Percentiles rank a stretch among this genome's conserved stretches.
Conservation (phyloP, 2,113 vertebrate genomes). For the Oreochromis spilurus region DNA sequence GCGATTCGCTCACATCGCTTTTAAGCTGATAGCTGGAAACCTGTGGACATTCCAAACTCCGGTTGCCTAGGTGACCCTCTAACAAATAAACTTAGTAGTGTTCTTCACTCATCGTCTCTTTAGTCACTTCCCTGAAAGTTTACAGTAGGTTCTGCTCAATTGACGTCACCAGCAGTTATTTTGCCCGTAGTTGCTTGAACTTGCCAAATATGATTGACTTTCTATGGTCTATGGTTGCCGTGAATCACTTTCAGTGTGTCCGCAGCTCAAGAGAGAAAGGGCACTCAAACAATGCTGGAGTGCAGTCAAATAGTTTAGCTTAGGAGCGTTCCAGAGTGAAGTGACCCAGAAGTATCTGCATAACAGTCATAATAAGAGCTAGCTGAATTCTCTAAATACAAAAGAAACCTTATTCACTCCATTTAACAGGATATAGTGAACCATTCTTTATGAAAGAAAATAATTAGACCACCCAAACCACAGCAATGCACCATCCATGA, state of each 20-base stretch:
- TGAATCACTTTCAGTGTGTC: not conserved
- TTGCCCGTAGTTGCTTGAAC: not conserved
- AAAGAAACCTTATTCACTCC: too few relatives aligned
- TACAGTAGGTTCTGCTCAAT: not conserved
- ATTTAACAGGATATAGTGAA: not conserved
- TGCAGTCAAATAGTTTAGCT: not conserved
- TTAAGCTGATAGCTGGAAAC: not conserved
- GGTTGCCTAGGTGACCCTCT: not conserved
- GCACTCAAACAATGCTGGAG: not conserved
- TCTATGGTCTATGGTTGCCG: not conserved
- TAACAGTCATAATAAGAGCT: not conserved
- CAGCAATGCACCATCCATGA: not conserved
- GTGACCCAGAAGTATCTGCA: not conserved
- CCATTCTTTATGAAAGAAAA: not conserved
- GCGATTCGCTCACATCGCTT: not conserved
- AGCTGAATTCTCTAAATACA: not conserved
- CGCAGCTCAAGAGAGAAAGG: not conserved
- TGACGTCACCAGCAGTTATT: not conserved
- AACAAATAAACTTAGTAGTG: not conserved
- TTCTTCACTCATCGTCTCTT: not conserved
- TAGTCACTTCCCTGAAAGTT: not conserved
- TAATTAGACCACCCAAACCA: not conserved
- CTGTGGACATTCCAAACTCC: not conserved
- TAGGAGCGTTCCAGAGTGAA: not conserved
- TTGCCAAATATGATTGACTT: not conserved